Evolutionary conservation across 2,888 invertebrate genomes (phyloP).

Genomic region (Pomacea canaliculata): DNA sequence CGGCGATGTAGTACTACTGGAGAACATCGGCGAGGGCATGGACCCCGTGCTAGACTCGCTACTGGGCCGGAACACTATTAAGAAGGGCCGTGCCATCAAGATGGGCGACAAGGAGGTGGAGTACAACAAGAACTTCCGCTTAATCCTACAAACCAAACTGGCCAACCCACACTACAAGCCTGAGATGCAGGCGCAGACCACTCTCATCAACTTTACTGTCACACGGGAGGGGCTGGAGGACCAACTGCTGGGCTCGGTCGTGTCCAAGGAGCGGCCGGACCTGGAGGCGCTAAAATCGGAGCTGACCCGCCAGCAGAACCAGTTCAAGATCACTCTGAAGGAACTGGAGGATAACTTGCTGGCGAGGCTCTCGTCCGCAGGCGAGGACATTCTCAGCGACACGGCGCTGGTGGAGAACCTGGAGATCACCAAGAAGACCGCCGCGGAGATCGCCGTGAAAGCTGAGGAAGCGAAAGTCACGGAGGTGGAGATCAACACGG

Average conservation of each 20-base stretch:
- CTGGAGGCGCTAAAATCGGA: slow-evolving; percentile 94
- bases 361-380: slow-evolving; percentile 89
- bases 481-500: slow-evolving; percentile 90
- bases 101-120: slow-evolving; percentile 97
- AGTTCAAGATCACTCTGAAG: slow-evolving; percentile 95
- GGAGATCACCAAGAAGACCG: slow-evolving; percentile 94
- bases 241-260: slow-evolving; percentile 94
- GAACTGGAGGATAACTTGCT: slow-evolving; percentile 92
- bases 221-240: slow-evolving; percentile 90
- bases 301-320: slow-evolving; percentile 94
- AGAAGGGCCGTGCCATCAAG: slow-evolving; percentile 91
- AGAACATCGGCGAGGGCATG: slow-evolving; percentile 92
- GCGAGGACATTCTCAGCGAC: slow-evolving; percentile 93
- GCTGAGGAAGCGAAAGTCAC: slow-evolving; percentile 93
- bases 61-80: slow-evolving; percentile 90
- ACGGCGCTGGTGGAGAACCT: slow-evolving; percentile 95
- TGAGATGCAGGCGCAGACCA: slow-evolving; percentile 98
- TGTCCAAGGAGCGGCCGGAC: slow-evolving; percentile 95
- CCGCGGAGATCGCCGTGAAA: slow-evolving; percentile 91
- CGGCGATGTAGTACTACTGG: slow-evolving; percentile 88
- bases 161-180: slow-evolving; percentile 98
- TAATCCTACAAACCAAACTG: slow-evolving; percentile 93
- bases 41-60: slow-evolving; percentile 94
- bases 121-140: slow-evolving; percentile 86
- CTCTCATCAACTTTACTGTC: slow-evolving; percentile 96